phyloP scores from a whole-genome alignment of 2,113 vertebrate genomes.

The Anolis carolinensis region DNA sequence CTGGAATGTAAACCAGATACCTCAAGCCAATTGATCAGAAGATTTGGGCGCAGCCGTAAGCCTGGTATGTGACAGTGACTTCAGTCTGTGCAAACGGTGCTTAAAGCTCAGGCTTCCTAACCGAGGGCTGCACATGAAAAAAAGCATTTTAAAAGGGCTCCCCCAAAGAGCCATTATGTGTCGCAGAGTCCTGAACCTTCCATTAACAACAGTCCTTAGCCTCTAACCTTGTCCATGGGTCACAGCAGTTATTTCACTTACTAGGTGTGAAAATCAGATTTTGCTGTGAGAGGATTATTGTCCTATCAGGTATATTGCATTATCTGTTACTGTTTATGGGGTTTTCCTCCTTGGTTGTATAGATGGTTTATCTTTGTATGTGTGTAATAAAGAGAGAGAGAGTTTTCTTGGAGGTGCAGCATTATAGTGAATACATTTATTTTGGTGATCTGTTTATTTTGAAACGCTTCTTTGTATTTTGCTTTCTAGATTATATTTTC shows the following conservation, averaged over 20 bases:
- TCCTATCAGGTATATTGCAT: conserved; percentile 58
- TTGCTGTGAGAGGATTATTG: conserved; percentile 66
- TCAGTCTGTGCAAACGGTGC: conserved; percentile 46
- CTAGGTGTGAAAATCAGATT: conserved; percentile 77
- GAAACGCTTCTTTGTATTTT: conserved; percentile 20
- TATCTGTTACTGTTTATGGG: neutral
- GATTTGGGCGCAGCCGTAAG: conserved; percentile 14
- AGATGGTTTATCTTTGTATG: too few relatives aligned
- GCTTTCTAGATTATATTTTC: conserved; percentile 59
- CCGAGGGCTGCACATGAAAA: conserved; percentile 59
- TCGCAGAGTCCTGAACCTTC: conserved; percentile 71
- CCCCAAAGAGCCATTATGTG: conserved; percentile 69
- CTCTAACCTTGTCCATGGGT: conserved; percentile 67
- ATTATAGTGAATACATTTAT: conserved; percentile 51
- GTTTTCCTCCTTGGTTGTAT: neutral
- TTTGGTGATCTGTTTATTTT: conserved; percentile 57
- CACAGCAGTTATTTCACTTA: conserved; percentile 69
- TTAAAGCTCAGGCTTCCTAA: conserved; percentile 58
- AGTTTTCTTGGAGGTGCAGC: conserved; percentile 61
- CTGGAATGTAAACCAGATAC: neutral
- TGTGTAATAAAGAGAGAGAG: conserved; percentile 5
- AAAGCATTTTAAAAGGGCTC: conserved; percentile 65
- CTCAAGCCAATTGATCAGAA: conserved; percentile 20
- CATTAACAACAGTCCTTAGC: conserved; percentile 74
- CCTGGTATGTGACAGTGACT: conserved; percentile 54